Percentiles rank a stretch among this genome's conserved stretches.
Evolutionary conservation across 1,140 invertebrate species (phyloP).

Genomic region (Chlorops oryzae): DNA sequence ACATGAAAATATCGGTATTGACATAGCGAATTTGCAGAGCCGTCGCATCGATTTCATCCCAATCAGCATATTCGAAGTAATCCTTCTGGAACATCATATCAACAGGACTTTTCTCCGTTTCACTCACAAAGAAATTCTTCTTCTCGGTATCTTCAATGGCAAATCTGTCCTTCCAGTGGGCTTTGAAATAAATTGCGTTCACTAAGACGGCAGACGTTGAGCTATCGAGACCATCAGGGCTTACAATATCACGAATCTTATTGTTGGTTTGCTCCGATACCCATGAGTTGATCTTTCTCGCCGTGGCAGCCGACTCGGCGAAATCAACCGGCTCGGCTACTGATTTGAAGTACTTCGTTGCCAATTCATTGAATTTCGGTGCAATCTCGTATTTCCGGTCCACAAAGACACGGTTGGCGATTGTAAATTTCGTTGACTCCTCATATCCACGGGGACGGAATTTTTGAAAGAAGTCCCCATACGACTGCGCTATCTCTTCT

Average conservation of each 20-base stretch:
- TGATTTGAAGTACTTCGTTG: constrained; percentile 20
- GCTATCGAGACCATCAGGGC: constrained; percentile 28
- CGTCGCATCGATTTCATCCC: constrained; percentile 41
- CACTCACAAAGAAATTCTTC: constrained; percentile 48
- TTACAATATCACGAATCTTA: constrained; percentile 56
- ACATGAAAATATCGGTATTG: constrained; percentile 51
- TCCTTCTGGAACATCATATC: constrained; percentile 52
- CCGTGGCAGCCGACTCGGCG: constrained; percentile 32
- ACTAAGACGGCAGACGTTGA: constrained; percentile 51
- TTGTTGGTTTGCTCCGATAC: constrained; percentile 54
- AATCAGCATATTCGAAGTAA: constrained; percentile 46
- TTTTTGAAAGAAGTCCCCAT: too few relatives aligned
- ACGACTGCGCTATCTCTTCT: constrained; percentile 10
- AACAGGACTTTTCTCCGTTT: constrained; percentile 47
- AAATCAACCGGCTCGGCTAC: constrained; percentile 51
- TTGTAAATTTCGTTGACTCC: background rate
- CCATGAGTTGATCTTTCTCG: constrained; percentile 55
- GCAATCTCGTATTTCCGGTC: constrained; percentile 20
- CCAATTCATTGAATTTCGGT: constrained; percentile 16
- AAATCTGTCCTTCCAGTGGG: constrained; percentile 56
- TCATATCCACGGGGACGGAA: too few relatives aligned
- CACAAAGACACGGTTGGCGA: constrained; percentile 28
- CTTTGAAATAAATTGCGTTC: constrained; percentile 63
- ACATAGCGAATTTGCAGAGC: constrained; percentile 53
- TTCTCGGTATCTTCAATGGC: constrained; percentile 44